phyloP scores from a whole-genome alignment of 2,888 invertebrate species.

The Allacma fusca region DNA sequence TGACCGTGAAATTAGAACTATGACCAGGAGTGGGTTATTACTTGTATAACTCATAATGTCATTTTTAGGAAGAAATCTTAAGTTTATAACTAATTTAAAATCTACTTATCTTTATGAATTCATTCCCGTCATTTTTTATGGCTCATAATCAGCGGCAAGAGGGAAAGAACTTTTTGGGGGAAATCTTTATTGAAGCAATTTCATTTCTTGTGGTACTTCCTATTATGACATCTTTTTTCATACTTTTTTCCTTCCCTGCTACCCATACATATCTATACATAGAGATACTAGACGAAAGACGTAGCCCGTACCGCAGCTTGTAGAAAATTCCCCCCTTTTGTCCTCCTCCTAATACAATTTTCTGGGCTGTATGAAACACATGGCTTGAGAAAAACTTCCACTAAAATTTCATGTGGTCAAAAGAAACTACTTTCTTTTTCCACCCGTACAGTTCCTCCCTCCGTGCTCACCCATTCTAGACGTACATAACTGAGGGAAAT shows the following conservation, averaged over 20 bases:
- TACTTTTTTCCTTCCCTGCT: background rate
- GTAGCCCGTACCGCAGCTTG: no score
- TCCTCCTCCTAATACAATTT: no score
- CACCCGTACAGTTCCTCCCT: no score
- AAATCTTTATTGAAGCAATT: background rate
- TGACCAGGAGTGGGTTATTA: background rate
- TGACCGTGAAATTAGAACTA: constrained; percentile 9
- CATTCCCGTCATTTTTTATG: constrained; percentile 8
- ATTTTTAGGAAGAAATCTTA: background rate
- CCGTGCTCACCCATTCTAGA: no score
- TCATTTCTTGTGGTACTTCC: background rate
- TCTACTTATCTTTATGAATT: constrained; percentile 16
- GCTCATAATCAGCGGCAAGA: background rate
- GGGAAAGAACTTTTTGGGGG: background rate
- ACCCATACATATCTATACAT: background rate
- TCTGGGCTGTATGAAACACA: no score
- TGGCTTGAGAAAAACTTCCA: no score
- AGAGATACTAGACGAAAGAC: no score
- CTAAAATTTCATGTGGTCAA: no score
- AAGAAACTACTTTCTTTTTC: no score
- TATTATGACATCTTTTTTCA: background rate
- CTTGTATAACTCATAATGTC: background rate
- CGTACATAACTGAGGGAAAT: no score
- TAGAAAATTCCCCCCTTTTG: no score
- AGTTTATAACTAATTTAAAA: constrained; percentile 26